Evolutionary conservation across 2,797 vertebrate genomes (phyloP), one percentile per base, ranked within the genome.

Genomic region (Meriones psammophilus): DNA sequence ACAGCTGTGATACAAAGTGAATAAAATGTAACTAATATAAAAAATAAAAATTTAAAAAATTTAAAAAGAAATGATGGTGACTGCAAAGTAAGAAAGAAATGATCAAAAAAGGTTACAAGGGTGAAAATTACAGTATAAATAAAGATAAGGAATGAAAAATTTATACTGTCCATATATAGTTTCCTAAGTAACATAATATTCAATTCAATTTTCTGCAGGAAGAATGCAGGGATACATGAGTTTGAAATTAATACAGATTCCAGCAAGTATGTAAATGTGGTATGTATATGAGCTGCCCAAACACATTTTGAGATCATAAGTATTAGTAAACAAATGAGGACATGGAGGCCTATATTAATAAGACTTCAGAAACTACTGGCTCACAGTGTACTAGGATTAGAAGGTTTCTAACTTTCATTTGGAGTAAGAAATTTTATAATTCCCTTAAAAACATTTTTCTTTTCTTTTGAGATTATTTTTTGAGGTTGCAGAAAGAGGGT

Each of bases 221-320:
- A 6, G 28, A 77, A 36, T 60, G 0, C 30, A 56, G 71, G 26
- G 36, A 8, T 71, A 71, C 73, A 54, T 42, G 88, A 24, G 13
- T 79, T 96, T 79, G 50, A 66, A 80, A 50, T 77, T 60, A 92
- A 88, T 42, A 71, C 78, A 95, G 81, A 86, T 71, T 78, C 56
- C 9, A 90, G 46, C 39, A 89, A 66, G 24, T 80, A 80, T 93
- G 33, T 73, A 36, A 93, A 96, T 74, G 46, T 46, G 8, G 46
- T 46, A 46, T 50, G 18, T 39, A 33, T 8, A 0, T 80, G 64
- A 81, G 33, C 20, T 78, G 1, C 18, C 9, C 33, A 15, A 39
- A 71, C 15, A 50, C 28, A 78, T 93, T 36, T 39, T 20, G 4
- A 56, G 7, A 74, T 90, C 56, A 94, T 15, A 54, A 30, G 81